Conservation (phyloP, 2,888 invertebrate genomes). For the Pantelozetes paolii region DNA sequence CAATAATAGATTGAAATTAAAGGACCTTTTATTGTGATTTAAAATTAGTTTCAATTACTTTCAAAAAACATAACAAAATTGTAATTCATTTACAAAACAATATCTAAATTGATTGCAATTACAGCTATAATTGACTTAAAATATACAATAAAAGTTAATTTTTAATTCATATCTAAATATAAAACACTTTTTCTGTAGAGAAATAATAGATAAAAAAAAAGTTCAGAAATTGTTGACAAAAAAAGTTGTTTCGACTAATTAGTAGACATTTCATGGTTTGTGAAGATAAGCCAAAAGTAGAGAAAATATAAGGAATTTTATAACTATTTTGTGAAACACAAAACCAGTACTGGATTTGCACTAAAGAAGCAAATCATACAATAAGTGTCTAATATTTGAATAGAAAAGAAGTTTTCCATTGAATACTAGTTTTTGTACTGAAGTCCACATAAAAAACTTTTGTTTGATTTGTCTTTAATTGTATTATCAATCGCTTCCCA, state of each 20-base stretch:
- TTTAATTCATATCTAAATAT: not conserved
- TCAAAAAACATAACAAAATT: not conserved
- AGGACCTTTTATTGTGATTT: too few species aligned
- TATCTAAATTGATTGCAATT: not conserved
- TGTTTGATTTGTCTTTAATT: not conserved
- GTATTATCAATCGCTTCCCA: too few species aligned
- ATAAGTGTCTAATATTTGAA: not conserved
- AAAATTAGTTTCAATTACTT: not conserved
- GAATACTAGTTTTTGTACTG: not conserved
- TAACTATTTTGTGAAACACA: not conserved
- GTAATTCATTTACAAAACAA: not conserved
- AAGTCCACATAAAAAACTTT: not conserved
- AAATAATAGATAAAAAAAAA: not conserved
- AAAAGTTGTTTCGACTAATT: conserved; percentile 4
- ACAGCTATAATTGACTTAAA: not conserved
- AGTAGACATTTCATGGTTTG: conserved; percentile 24
- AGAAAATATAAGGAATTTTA: not conserved
- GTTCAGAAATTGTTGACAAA: not conserved
- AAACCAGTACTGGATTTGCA: conserved; percentile 13
- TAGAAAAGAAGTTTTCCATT: not conserved
- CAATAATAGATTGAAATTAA: too few species aligned
- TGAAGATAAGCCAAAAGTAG: not conserved
- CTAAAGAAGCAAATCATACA: not conserved
- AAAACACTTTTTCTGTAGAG: not conserved
- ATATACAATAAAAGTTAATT: not conserved